These are phyloP conservation scores for Cerceris ruficornis DNA, from an alignment of 2,888 invertebrate species.

Conservation along the genomic window DNA sequence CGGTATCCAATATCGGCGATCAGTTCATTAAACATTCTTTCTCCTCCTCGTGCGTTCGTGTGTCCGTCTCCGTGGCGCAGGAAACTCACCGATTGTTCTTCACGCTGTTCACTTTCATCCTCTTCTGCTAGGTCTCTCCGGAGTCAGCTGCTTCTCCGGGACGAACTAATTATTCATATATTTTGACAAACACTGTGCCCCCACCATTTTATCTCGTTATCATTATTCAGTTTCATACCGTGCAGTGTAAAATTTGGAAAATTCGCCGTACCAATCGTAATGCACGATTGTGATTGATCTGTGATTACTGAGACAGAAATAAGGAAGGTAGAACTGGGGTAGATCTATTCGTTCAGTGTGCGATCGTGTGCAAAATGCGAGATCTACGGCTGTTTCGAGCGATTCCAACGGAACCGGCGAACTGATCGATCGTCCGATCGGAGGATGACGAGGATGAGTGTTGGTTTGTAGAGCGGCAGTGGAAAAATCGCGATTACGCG, in stretches of 20 bases:
- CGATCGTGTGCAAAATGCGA: conserved; percentile 44
- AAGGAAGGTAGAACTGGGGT: not conserved
- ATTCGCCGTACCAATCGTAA: too few species aligned
- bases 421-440: conserved; percentile 34
- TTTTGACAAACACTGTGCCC: too few species aligned
- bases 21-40: not conserved
- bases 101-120: too few species aligned
- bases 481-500: conserved; percentile 5
- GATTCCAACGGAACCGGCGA: conserved; percentile 16
- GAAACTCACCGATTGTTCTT: too few species aligned
- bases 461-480: conserved; percentile 12
- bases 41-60: not conserved
- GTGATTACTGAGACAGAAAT: conserved; percentile 28
- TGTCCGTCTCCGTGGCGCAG: not conserved
- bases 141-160: too few species aligned
- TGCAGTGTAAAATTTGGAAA: too few species aligned
- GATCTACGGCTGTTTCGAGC: conserved; percentile 25
- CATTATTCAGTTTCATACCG: not conserved
- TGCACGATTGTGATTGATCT: not conserved
- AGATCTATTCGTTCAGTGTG: conserved; percentile 8
- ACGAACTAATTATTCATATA: too few species aligned
- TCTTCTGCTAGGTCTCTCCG: too few species aligned
- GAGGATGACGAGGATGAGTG: conserved; percentile 30
- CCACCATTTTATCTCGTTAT: not conserved
- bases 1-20: too few species aligned